Base-by-base conservation (phyloP, 2,888 invertebrate genomes). In the Sycophila texana region DNA sequence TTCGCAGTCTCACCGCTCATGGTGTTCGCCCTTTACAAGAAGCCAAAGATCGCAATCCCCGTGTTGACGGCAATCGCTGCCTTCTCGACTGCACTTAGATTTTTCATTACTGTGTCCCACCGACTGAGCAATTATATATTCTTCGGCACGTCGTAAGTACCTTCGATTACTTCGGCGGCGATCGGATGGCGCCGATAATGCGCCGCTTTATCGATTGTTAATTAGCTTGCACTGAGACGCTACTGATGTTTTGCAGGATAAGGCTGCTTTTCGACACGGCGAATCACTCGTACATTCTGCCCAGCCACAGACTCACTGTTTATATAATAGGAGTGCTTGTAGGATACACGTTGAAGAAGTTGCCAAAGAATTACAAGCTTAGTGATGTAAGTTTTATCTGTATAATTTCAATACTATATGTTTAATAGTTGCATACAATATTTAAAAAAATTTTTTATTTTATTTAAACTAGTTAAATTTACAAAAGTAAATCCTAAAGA, bases 81-180 rank as follows among this genome's bases (percentile, higher is more conserved):
- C 0, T 83, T 93, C 77, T 94, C 94, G 14, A 94, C 94, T 0
- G 87, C 91, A 4, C 92, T 93, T 20, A 91, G 94, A 81, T 94
- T 92, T 87, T 92, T 93, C 84, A 92, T 93, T 0, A 94, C 94
- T 0, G 92, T 93, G 80, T 90, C 91, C 0, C 92, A 92, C 86
- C 91, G 92, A 81, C 88, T 95, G 57, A 93, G 93, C 57, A 94
- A 94, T 89, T 95, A 93, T 83, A 92, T 94, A 18, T 94, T 93
- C 88, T 95, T 93, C 88, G 94, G 94, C 75, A 93, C 93, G 75
- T 93, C 94, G 94, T 95, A 90, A 93, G 93, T 84, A 67, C n/a
- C 20, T 20, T 79, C 55, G 3, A 55, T 20, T 51, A 20, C 1
- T 51, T 67, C 16, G 7, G 26, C 30, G 30, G 7, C 4, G 30